These are phyloP conservation scores for Anguilla megastoma DNA, from an alignment of 2,797 vertebrate genomes.

Conservation along the genomic window DNA sequence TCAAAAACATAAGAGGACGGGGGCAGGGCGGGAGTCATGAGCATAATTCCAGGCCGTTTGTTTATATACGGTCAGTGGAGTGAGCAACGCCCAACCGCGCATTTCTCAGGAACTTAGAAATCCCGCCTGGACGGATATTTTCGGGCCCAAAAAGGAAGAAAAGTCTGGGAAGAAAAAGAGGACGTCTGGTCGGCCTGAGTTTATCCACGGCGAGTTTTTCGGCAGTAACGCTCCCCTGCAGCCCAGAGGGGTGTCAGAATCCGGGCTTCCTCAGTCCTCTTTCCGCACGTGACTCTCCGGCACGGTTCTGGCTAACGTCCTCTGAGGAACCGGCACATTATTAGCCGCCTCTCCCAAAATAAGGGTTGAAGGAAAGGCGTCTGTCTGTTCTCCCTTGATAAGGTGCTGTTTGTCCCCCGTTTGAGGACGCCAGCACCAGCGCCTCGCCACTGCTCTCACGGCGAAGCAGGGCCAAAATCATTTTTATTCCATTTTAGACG, in stretches of 20 bases:
- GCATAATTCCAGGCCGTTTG: not conserved
- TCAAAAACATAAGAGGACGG: not conserved
- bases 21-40: not conserved
- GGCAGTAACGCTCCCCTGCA: not conserved
- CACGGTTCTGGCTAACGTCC: not conserved
- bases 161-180: not conserved
- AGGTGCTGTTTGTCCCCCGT: constrained; percentile 40
- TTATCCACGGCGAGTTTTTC: not conserved
- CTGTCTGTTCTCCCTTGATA: constrained; percentile 32
- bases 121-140: not conserved
- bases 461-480: not conserved
- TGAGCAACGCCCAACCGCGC: not conserved
- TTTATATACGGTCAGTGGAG: not conserved
- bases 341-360: constrained; percentile 28
- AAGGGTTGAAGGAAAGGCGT: constrained; percentile 30
- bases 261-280: not conserved
- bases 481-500: constrained; percentile 25
- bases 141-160: not conserved
- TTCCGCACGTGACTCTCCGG: not conserved
- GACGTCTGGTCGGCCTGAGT: not conserved
- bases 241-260: not conserved
- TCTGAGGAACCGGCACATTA: constrained; percentile 48
- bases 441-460: constrained; percentile 13
- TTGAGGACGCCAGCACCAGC: not conserved
- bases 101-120: not conserved